Conservation (phyloP, 2,888 invertebrate species). For the Hoplodrina blanda region DNA sequence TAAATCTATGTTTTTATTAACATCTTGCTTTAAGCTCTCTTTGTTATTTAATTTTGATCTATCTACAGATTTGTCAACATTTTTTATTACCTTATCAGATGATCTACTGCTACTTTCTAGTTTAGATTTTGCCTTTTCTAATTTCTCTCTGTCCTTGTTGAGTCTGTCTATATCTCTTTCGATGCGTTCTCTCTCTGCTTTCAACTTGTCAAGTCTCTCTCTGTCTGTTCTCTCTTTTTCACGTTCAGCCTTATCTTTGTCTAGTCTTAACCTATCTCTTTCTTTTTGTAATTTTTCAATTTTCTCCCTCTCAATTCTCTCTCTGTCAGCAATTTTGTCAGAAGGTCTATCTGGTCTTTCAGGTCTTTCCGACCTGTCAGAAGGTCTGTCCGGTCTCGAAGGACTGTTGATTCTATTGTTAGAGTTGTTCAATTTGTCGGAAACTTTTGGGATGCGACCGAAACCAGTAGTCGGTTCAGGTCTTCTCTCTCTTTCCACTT, state of each 20-base stretch:
- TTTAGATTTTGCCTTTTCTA: conserved; percentile 83
- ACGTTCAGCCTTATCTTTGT: conserved; percentile 72
- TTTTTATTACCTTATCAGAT: conserved; percentile 70
- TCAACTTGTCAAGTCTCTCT: conserved; percentile 82
- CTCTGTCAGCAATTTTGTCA: conserved; percentile 64
- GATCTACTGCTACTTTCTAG: conserved; percentile 73
- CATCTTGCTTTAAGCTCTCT: conserved; percentile 70
- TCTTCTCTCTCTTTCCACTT: conserved; percentile 79
- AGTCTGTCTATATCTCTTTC: conserved; percentile 85
- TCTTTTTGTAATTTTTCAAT: conserved; percentile 71
- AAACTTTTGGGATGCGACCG: conserved; percentile 90
- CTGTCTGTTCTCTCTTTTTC: conserved; percentile 78
- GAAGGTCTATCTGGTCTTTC: conserved; percentile 59
- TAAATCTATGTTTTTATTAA: conserved; percentile 85
- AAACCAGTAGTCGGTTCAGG: conserved; percentile 75
- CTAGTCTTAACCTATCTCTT: conserved; percentile 64
- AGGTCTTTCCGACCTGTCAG: conserved; percentile 60
- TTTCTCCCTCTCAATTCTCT: conserved; percentile 69
- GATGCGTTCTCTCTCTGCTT: conserved; percentile 84
- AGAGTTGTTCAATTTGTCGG: conserved; percentile 74
- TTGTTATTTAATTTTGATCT: conserved; percentile 74
- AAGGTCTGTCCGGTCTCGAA: conserved; percentile 59
- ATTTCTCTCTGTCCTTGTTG: conserved; percentile 81
- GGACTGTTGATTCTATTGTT: conserved; percentile 72
- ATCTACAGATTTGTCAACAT: conserved; percentile 73